Evolutionary conservation across 2,888 invertebrate species (phyloP).

Genomic region (Hemaris fuciformis): DNA sequence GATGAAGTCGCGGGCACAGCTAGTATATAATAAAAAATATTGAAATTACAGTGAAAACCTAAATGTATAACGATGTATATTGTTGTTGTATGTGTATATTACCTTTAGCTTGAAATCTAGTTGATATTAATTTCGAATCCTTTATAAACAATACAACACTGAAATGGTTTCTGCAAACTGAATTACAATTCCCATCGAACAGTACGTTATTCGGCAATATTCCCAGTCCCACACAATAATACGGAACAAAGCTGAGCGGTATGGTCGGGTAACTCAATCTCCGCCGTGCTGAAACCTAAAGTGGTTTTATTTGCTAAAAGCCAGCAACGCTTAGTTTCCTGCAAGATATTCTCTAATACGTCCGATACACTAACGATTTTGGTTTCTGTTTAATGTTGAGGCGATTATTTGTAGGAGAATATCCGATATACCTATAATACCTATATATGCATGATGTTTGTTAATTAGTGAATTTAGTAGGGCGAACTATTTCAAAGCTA

Average conservation of each 20-base stretch:
- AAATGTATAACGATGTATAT: too few relatives aligned
- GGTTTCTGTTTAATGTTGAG: neutral
- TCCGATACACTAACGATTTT: neutral
- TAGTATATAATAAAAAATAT: too few relatives aligned
- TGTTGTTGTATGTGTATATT: too few relatives aligned
- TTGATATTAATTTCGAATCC: too few relatives aligned
- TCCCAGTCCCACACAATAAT: neutral
- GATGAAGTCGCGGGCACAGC: too few relatives aligned
- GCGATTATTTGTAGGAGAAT: neutral
- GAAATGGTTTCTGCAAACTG: too few relatives aligned
- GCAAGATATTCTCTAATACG: neutral
- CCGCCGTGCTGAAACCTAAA: neutral
- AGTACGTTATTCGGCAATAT: neutral
- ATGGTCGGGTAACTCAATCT: neutral
- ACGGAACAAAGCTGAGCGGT: neutral
- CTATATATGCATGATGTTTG: too few relatives aligned
- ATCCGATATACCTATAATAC: neutral
- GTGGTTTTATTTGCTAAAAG: constrained; percentile 6
- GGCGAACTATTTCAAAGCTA: too few relatives aligned
- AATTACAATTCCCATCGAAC: neutral
- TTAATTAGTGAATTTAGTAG: too few relatives aligned
- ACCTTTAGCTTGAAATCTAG: too few relatives aligned
- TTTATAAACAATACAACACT: too few relatives aligned
- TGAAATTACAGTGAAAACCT: too few relatives aligned
- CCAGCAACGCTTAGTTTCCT: neutral